Base-by-base conservation (phyloP, 2,888 invertebrate species). In the Malacosoma neustria region DNA sequence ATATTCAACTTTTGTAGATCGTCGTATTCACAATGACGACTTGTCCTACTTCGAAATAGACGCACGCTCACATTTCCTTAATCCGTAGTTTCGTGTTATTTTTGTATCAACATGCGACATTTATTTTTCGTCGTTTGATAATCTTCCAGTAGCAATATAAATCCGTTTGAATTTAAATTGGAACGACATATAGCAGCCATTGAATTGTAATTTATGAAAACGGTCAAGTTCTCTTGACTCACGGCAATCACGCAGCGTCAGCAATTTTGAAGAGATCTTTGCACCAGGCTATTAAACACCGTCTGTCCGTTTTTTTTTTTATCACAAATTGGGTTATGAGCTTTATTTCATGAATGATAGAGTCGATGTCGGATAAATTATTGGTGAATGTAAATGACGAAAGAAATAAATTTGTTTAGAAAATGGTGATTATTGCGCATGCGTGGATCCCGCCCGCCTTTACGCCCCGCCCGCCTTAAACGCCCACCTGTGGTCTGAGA, bases 401-500 rank as follows among this genome's bases (percentile, higher is more conserved):
- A 22, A 7, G 9, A 22, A 22, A 22, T 22, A 7, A 22, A 7
- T 51, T 58, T 62, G 56, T 55, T 59, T 50, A 50, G 57, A 49
- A 60, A 53, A 54, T 48, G 39, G 47, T 48, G 54, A 55, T 51
- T 41, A 54, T 42, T 43, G 67, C 84, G 84, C 84, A 81, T 81
- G 84, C 84, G 82, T 62, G 51, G 39, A 51, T 43, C 65, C 70
- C 81, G 80, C 80, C 81, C 72, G 72, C 57, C 58, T 59, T 42
- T 41, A 56, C 57, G 69, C 79, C 59, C 80, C 82, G 75, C 81
- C 84, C 71, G 74, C 51, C 59, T 51, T 53, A 48, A 46, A 75
- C 84, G 81, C 82, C 82, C 82, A 82, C 80, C 79, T 79, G 80
- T 79, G 68, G 73, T 72, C 58, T 68, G 60, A 66, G 30, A 22